These are phyloP conservation scores for Armadillidium nasatum DNA, from an alignment of 1,140 invertebrate species.

Conservation along the genomic window DNA sequence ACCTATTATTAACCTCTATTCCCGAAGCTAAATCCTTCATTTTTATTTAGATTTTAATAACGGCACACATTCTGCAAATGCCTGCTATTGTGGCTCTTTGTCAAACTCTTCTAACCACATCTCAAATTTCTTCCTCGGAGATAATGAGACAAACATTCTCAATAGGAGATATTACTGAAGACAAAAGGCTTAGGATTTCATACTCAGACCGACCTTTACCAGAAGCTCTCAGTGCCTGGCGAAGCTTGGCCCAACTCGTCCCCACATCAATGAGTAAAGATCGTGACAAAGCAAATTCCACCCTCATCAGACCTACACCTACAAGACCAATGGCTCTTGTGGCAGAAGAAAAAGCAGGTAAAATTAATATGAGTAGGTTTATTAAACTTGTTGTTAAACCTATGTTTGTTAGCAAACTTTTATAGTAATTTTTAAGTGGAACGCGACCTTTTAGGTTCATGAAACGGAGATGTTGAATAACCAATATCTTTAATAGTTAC, in stretches of 20 bases:
- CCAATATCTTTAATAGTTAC: too few relatives aligned
- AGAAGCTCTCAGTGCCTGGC: constrained; percentile 37
- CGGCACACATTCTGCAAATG: constrained; percentile 70
- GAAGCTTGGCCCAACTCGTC: constrained; percentile 34
- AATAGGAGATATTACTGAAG: too few relatives aligned
- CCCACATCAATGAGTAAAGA: constrained; percentile 17
- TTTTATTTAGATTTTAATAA: constrained; percentile 57
- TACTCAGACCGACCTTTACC: constrained; percentile 23
- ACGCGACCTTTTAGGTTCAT: too few relatives aligned
- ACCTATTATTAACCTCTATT: too few relatives aligned
- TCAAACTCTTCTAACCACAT: constrained; percentile 50
- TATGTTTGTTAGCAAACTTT: too few relatives aligned
- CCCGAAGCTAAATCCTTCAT: neutral
- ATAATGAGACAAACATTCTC: neutral
- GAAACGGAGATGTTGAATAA: too few relatives aligned
- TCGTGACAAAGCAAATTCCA: constrained; percentile 19
- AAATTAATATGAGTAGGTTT: too few relatives aligned
- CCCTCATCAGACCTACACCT: constrained; percentile 36
- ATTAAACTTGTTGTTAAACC: too few relatives aligned
- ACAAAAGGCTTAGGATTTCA: neutral
- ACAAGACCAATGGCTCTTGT: constrained; percentile 48
- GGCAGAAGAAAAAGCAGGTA: neutral
- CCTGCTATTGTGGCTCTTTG: constrained; percentile 66
- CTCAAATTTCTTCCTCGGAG: constrained; percentile 3
- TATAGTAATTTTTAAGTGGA: too few relatives aligned